A percentile compares a stretch with the other conserved stretches of the same genome.
Evolutionary conservation across 1,140 invertebrate genomes (phyloP).

Genomic region (Catajapyx aquilonaris): DNA sequence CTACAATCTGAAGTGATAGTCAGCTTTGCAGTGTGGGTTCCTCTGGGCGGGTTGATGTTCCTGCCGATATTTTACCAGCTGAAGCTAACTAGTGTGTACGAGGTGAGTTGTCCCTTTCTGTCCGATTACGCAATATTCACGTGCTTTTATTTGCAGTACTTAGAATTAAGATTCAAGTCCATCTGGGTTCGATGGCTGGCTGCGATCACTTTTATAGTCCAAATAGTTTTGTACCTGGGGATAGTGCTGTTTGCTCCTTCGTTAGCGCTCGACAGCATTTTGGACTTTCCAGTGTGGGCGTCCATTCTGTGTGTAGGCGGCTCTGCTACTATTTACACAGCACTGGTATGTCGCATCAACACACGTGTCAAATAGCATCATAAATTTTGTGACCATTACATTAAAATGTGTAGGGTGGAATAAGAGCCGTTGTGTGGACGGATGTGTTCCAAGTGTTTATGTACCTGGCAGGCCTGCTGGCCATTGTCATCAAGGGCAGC

Average conservation of each 20-base stretch:
- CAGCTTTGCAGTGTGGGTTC: constrained; percentile 10
- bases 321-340: constrained; percentile 11
- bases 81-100: constrained; percentile 12
- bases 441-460: constrained; percentile 12
- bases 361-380: background rate
- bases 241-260: constrained; percentile 6
- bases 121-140: background rate
- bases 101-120: no score
- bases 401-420: background rate
- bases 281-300: constrained; percentile 8
- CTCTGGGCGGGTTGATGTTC: constrained; percentile 12
- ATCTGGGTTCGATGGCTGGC: constrained; percentile 6
- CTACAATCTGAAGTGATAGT: constrained; percentile 10
- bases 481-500: constrained; percentile 9
- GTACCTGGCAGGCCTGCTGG: constrained; percentile 11
- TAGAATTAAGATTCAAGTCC: constrained; percentile 14
- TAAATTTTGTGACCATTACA: no score
- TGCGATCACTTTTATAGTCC: constrained; percentile 6
- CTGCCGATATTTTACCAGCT: constrained; percentile 12
- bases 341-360: constrained; percentile 10
- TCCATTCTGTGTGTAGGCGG: constrained; percentile 9
- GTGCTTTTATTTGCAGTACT: constrained; percentile 11
- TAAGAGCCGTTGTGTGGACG: constrained; percentile 9
- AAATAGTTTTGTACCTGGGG: constrained; percentile 10
- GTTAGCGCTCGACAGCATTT: constrained; percentile 8